phyloP scores from a whole-genome alignment of 1,140 invertebrate species.

The Steinernema khuongi region DNA sequence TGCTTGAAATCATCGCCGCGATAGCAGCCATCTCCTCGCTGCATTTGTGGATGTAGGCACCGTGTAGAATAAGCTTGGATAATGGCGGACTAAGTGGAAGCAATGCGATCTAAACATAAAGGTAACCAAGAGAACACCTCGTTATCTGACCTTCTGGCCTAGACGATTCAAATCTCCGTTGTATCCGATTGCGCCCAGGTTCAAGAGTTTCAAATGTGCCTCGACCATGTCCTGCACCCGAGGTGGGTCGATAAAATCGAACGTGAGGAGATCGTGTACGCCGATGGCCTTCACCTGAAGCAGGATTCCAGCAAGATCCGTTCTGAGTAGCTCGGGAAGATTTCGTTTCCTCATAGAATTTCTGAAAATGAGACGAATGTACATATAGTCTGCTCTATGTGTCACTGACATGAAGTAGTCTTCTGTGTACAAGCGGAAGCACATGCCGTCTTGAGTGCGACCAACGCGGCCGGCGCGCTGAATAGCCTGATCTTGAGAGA shows the following conservation, averaged over 20 bases:
- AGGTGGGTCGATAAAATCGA: not conserved
- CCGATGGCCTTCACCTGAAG: not conserved
- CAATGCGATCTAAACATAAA: too few species aligned
- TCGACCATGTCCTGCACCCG: not conserved
- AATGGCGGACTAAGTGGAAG: too few species aligned
- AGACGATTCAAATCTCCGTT: too few species aligned
- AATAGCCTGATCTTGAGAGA: constrained; percentile 56
- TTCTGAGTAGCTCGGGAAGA: not conserved
- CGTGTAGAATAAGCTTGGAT: too few species aligned
- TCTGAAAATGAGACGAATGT: not conserved
- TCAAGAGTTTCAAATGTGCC: too few species aligned
- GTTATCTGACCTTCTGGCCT: too few species aligned
- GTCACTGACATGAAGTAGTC: not conserved
- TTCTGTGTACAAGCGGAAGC: constrained; percentile 73
- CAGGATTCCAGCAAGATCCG: not conserved
- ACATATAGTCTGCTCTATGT: too few species aligned
- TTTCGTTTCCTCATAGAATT: not conserved
- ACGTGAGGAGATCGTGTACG: not conserved
- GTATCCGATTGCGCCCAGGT: too few species aligned
- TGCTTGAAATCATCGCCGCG: too few species aligned
- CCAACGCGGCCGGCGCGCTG: constrained; percentile 63
- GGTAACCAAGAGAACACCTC: too few species aligned
- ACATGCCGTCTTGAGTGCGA: constrained; percentile 60
- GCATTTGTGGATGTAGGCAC: too few species aligned
- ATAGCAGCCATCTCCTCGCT: too few species aligned